Evolutionary conservation across 2,113 vertebrate species (phyloP).

Genomic region (Psephotus haematonotus): DNA sequence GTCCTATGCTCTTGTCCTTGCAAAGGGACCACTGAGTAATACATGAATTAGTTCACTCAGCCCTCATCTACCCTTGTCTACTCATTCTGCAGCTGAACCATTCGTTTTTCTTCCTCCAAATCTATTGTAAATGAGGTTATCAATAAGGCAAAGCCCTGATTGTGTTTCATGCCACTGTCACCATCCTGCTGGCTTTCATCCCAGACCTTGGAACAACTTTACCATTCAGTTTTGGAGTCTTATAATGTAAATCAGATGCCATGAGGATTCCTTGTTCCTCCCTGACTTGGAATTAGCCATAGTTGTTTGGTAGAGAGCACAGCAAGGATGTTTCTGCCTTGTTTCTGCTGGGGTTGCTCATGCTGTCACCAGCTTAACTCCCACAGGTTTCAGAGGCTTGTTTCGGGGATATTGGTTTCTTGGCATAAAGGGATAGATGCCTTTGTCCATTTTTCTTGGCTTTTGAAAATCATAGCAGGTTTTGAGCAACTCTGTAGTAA

Average conservation of each 20-base stretch:
- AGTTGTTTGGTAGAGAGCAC: background rate
- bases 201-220: background rate
- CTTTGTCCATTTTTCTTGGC: background rate
- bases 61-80: background rate
- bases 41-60: background rate
- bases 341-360: background rate
- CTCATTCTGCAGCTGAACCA: background rate
- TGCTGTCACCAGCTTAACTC: background rate
- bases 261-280: background rate
- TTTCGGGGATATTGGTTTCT: background rate
- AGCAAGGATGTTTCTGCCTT: background rate
- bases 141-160: background rate
- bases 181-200: background rate
- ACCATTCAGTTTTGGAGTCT: background rate
- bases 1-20: background rate
- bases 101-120: background rate
- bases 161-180: background rate
- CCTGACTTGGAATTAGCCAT: background rate
- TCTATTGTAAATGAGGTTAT: background rate
- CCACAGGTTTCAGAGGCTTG: rapidly evolving
- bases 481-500: background rate
- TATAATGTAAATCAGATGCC: background rate
- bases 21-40: background rate
- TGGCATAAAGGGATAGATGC: background rate
- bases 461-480: background rate